phyloP scores from a whole-genome alignment of 2,797 vertebrate species.

The Myotis vivesi region DNA sequence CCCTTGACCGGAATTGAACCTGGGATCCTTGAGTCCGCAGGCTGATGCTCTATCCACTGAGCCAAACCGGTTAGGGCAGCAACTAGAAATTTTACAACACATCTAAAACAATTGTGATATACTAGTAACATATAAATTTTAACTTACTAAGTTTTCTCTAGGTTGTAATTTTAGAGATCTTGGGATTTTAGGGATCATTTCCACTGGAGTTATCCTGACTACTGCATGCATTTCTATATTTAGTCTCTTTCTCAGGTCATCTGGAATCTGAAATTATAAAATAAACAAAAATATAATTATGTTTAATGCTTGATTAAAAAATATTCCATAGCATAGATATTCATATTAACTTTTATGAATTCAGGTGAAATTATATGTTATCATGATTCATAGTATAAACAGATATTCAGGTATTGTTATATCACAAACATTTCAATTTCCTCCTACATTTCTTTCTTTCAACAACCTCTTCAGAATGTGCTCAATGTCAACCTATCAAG shows the following conservation, averaged over 20 bases:
- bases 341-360: background rate
- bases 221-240: constrained; percentile 89
- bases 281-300: constrained; percentile 40
- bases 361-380: background rate
- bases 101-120: background rate
- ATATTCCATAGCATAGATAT: constrained; percentile 38
- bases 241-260: constrained; percentile 85
- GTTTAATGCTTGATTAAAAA: constrained; percentile 36
- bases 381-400: background rate
- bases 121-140: constrained; percentile 23
- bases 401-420: background rate
- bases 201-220: constrained; percentile 90
- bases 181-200: constrained; percentile 88
- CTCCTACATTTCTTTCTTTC: background rate
- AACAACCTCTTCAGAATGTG: background rate
- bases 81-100: constrained; percentile 21
- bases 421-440: background rate
- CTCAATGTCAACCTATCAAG: background rate
- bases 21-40: too few relatives aligned
- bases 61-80: background rate
- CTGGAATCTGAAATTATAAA: constrained; percentile 89
- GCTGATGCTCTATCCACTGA: too few relatives aligned
- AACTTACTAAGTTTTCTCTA: constrained; percentile 88
- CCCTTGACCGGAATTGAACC: too few relatives aligned
- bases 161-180: constrained; percentile 88